phyloP scores from a whole-genome alignment of 2,797 vertebrate genomes.

The Mareca penelope region DNA sequence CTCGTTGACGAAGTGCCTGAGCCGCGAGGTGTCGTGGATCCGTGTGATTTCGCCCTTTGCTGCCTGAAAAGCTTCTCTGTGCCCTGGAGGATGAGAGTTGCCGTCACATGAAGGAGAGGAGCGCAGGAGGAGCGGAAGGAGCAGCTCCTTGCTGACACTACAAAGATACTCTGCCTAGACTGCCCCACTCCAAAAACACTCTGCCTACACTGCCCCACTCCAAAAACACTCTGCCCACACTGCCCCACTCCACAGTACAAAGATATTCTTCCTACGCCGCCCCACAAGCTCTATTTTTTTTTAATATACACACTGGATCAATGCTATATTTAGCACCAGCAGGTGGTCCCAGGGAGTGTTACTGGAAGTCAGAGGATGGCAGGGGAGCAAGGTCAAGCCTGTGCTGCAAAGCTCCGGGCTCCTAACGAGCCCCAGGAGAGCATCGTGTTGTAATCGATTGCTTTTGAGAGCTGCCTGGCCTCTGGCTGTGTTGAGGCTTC shows the following conservation, averaged over 20 bases:
- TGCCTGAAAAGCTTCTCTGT: neutral
- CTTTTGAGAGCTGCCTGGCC: rapidly evolving
- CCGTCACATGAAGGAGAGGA: neutral
- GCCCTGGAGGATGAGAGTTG: neutral
- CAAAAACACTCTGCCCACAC: rapidly evolving
- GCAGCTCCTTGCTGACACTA: neutral
- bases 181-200: neutral
- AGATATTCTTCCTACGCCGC: rapidly evolving
- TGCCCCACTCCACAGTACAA: neutral
- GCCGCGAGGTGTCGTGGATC: neutral
- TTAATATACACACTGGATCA: neutral
- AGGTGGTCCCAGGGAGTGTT: neutral
- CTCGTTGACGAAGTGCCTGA: neutral
- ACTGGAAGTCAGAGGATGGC: neutral
- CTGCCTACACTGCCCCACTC: rapidly evolving
- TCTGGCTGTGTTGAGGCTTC: neutral
- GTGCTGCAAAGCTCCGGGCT: neutral
- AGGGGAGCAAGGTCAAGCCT: neutral
- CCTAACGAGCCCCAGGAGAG: neutral
- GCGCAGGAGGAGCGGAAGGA: rapidly evolving
- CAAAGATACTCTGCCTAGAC: neutral
- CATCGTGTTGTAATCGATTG: rapidly evolving
- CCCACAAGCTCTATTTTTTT: neutral
- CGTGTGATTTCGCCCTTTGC: neutral
- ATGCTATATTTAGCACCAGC: neutral